phyloP scores from a whole-genome alignment of 1,140 invertebrate genomes.

The Rhopalosiphum padi region DNA sequence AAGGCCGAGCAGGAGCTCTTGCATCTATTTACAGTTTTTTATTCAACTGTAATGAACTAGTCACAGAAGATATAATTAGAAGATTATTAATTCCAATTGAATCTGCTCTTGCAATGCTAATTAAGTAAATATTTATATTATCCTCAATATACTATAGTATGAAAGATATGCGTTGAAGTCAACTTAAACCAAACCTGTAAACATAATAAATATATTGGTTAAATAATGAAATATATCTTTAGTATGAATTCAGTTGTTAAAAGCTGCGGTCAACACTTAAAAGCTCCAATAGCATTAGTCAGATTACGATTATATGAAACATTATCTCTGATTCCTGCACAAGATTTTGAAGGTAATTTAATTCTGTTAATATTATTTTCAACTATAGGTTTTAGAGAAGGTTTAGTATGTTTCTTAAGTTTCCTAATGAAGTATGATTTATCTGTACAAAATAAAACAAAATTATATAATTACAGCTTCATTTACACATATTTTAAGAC shows the following conservation, averaged over 20 bases:
- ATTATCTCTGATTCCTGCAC: conserved; percentile 80
- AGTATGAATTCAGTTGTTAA: conserved; percentile 87
- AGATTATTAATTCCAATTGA: conserved; percentile 90
- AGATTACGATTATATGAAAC: conserved; percentile 91
- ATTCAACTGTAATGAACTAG: conserved; percentile 85
- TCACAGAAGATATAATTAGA: conserved; percentile 89
- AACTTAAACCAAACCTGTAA: background rate
- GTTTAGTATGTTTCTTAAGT: background rate
- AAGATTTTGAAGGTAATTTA: conserved; percentile 79
- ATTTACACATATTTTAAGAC: conserved; percentile 81
- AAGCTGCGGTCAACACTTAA: conserved; percentile 90
- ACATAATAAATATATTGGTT: background rate
- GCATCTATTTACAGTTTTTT: conserved; percentile 95
- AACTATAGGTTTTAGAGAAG: background rate
- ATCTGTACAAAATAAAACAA: background rate
- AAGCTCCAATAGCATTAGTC: conserved; percentile 92
- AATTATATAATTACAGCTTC: conserved; percentile 42
- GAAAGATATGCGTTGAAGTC: background rate
- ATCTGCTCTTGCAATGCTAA: conserved; percentile 91
- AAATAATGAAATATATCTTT: conserved; percentile 19
- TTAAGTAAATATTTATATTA: conserved; percentile 76
- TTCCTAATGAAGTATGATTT: background rate
- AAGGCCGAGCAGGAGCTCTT: conserved; percentile 93
- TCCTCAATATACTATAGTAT: conserved; percentile 68
- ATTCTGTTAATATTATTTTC: background rate